Evolutionary conservation across 2,797 vertebrate species (phyloP), one percentile per base, ranked within the genome.

Genomic region (Dendrocincla tyrannina): DNA sequence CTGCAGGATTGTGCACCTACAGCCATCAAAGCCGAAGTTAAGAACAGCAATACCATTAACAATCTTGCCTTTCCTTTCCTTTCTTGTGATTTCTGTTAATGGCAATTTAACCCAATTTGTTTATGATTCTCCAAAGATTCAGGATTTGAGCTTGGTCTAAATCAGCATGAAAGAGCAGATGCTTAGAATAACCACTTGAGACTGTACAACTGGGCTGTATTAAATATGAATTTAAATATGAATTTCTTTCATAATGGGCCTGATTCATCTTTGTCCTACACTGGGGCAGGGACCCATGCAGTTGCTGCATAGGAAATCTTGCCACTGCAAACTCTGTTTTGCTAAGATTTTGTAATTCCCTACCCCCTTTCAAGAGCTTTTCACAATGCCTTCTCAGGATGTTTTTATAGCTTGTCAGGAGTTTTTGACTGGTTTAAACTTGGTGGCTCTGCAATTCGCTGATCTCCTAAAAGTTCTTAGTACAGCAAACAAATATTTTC

Each of bases 121-220:
- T 82, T 91, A 87, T 70, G 95, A 94, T 95, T 86, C 95, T 94
- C 93, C 63, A 89, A 95, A 91, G 89, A 93, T 80, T 87, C 84
- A 68, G 80, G 67, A 32, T 94, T 94, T 10, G 28, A 76, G 63
- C 73, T 94, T 70, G 80, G 94, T 85, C 89, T 95, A 95, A 92
- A 96, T 89, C 86, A 93, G 81, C 95, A 93, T 30, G 81, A 91
- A 96, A 84, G 64, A 91, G 79, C 95, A 97, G 95, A 95, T 96
- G 95, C 92, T 91, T 93, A 82, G 76, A 86, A 80, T 75, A 96
- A 79, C 53, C 95, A 63, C 95, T 86, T 67, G 89, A 95, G 92
- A 95, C 87, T 76, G 88, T 67, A 88, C 85, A 96, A 95, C 88
- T 72, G 80, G 84, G 88, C 73, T 94, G 85, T 35, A 35, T 35